Evolutionary conservation across 2,113 vertebrate genomes (phyloP).

Genomic region (Atrichornis clamosus): DNA sequence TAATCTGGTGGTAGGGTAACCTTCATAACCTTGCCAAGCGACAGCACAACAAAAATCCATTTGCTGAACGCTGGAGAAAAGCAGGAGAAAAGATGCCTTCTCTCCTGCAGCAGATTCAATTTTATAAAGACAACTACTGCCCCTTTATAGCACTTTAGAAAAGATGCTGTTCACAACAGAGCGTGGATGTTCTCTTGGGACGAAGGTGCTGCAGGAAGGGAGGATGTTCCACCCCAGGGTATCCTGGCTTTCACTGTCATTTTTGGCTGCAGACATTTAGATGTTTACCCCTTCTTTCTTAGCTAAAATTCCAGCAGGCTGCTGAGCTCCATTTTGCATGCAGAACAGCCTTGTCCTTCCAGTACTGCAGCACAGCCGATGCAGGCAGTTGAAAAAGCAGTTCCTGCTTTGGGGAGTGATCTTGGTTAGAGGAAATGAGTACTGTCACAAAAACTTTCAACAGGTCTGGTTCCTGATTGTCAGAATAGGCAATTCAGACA

Average conservation of each 20-base stretch:
- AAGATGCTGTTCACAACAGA: neutral
- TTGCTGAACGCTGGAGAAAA: neutral
- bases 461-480: neutral
- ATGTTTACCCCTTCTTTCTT: neutral
- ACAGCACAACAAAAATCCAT: neutral
- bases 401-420: neutral
- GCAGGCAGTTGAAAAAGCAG: neutral
- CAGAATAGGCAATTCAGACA: neutral
- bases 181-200: neutral
- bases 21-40: neutral
- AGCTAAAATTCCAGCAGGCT: neutral
- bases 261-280: neutral
- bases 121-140: neutral
- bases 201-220: neutral
- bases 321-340: neutral
- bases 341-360: neutral
- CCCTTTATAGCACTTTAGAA: rapidly evolving
- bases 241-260: rapidly evolving
- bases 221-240: neutral
- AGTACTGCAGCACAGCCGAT: neutral
- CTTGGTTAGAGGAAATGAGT: neutral
- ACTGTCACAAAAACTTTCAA: neutral
- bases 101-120: neutral
- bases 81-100: neutral
- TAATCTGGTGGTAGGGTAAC: neutral